phyloP scores from a whole-genome alignment of 2,888 invertebrate species.

The Sarcophaga variegata region DNA sequence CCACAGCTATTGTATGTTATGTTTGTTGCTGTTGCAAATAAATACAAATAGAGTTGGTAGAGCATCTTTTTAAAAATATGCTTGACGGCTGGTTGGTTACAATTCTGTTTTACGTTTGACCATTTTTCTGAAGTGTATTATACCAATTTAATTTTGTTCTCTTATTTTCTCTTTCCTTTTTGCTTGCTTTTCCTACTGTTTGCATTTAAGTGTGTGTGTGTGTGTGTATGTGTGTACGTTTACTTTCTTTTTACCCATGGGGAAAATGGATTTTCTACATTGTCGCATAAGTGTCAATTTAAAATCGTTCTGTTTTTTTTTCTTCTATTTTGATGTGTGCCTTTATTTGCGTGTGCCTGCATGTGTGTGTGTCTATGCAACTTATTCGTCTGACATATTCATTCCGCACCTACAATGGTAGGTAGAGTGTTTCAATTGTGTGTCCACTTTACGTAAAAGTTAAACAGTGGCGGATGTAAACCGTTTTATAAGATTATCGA shows the following conservation, averaged over 20 bases:
- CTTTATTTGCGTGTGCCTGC: not conserved
- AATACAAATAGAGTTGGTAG: not conserved
- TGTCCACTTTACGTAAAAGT: slow-evolving; percentile 28
- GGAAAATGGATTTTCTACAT: slow-evolving; percentile 64
- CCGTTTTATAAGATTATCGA: no score
- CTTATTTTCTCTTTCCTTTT: not conserved
- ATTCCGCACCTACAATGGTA: slow-evolving; percentile 39
- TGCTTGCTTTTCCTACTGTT: no score
- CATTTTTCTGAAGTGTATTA: slow-evolving; percentile 49
- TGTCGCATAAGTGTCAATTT: slow-evolving; percentile 68
- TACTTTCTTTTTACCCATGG: slow-evolving; percentile 15
- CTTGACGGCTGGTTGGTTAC: slow-evolving; percentile 50
- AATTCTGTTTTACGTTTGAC: slow-evolving; percentile 34
- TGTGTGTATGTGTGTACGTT: not conserved
- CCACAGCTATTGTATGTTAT: not conserved
- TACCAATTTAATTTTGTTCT: slow-evolving; percentile 5
- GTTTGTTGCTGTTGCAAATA: slow-evolving; percentile 16
- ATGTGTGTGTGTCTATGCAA: slow-evolving; percentile 9
- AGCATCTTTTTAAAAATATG: slow-evolving; percentile 56
- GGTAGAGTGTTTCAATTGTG: slow-evolving; percentile 21
- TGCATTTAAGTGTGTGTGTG: not conserved
- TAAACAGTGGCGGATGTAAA: slow-evolving; percentile 11
- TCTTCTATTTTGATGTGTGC: not conserved
- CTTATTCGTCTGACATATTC: slow-evolving; percentile 24
- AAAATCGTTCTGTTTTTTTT: not conserved